Percentiles rank a stretch among this genome's conserved stretches.
Evolutionary conservation across 2,797 vertebrate genomes (phyloP).

Genomic region (Sebastes baramenuke): DNA sequence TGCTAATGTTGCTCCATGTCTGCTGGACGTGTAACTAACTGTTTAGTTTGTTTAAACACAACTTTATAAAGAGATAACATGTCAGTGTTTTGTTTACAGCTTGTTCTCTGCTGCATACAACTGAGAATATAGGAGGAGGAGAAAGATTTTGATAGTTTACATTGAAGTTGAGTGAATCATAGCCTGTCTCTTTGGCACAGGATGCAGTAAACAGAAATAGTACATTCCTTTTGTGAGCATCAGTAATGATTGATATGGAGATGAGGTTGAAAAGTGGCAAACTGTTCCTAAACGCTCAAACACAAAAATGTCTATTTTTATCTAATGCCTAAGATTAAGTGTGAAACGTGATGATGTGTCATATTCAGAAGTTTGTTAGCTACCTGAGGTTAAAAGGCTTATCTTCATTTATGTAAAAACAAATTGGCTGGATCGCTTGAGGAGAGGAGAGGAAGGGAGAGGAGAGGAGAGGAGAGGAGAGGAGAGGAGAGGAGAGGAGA

Average conservation of each 20-base stretch:
- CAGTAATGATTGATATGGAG: background rate
- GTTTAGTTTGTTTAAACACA: background rate
- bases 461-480: slow-evolving; percentile 18
- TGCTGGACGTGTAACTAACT: background rate
- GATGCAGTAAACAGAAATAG: background rate
- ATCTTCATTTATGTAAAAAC: slow-evolving; percentile 10
- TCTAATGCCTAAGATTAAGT: background rate
- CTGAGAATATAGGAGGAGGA: background rate
- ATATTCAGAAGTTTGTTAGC: background rate
- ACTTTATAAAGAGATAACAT: background rate
- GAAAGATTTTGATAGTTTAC: background rate
- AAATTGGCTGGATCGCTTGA: background rate
- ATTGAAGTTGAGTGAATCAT: background rate
- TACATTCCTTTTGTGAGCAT: background rate
- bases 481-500: rapidly evolving
- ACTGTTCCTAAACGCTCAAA: background rate
- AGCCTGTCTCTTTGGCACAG: background rate
- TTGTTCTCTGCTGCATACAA: background rate
- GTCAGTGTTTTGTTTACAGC: background rate
- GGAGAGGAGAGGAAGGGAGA: slow-evolving; percentile 3
- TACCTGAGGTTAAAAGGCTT: background rate
- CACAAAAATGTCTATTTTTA: background rate
- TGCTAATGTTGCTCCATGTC: background rate
- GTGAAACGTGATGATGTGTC: background rate
- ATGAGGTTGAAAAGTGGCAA: background rate